Evolutionary conservation across 2,113 vertebrate species (phyloP), one percentile per base, ranked within the genome.

Genomic region (Sylvia atricapilla): DNA sequence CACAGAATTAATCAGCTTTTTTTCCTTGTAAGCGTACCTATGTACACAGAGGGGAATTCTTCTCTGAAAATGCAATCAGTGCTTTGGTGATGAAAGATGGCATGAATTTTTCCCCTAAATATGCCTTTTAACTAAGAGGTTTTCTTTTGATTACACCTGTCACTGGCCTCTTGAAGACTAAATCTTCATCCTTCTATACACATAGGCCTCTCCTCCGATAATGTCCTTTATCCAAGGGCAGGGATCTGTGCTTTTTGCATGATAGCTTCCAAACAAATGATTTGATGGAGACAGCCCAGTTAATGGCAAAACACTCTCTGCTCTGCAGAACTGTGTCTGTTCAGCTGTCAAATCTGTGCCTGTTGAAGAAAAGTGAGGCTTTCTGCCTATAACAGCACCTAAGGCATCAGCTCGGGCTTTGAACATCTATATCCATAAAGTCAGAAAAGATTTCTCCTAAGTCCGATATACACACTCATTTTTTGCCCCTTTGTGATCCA

Each of bases 141-240:
- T 85, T 70, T n/a, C 41, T 92, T 56, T 67, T 79, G 49, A 58
- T 50, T 77, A 37, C 74, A 83, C 50, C 58, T 27, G 3, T 62
- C 77, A 58, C 77, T 52, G 52, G 30, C 62, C 78, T 78, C 83
- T 31, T 67, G 81, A 64, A 87, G 55, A 50, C 33, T 55, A 35
- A 49, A 75, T 47, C 62, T 80, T 89, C 63, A 31, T 88, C 73
- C 39, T 78, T 75, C 52, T 30, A 0, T 47, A 62, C 41, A 81
- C 22, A 30, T 3, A 84, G 83, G 90, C 87, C 84, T 74, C 66
- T 63, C 47, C 56, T 88, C 46, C 31, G 44, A 84, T 62, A 41
- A 69, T 33, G 95, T 77, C 96, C 96, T 97, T 87, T 95, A 76
- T 55, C 92, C 96, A 97, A 97, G 96, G 96, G 82, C 95, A 97